Base-by-base conservation (phyloP, 2,888 invertebrate species). In the Folsomia candida region DNA sequence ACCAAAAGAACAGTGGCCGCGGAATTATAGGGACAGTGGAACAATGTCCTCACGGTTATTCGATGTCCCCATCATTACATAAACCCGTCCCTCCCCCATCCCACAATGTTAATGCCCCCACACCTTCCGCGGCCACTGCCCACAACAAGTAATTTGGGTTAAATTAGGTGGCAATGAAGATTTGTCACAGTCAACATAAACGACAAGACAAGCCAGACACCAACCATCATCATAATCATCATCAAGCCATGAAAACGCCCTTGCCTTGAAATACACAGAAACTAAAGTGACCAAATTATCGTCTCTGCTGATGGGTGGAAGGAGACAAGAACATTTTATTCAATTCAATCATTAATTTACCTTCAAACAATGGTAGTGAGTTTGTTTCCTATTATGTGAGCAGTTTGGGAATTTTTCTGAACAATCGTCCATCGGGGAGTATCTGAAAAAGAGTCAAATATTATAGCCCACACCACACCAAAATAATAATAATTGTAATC, bases 331-430 rank as follows among this genome's bases (percentile, higher is more conserved):
- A 22, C 9, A 47, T 47, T 47, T 47, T 47, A 47, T 47, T 47
- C 18, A 47, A 47, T n/a, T 47, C 47, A 47, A 18, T 18, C 47
- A 47, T 47, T 25, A 28, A 1, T 77, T 76, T 80, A 86, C 94
- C 84, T 97, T 96, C 76, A 97, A 90, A 84, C 97, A 98, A 83
- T 98, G 97, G 84, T 98, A 98, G 84, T 96, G 96, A 0, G 96
- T 96, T 83, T 96, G 96, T 81, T 94, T 92, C 76, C 92, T 86
- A 84, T 96, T 97, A 85, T 97, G 97, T 1, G 91, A 91, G 83
- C 97, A 97, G 71, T 80, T 78, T 0, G 87, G 87, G 83, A 94
- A 94, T 73, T 92, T 87, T 76, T 93, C 91, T 1, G 91, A 89
- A 83, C 98, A 98, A 84, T 97, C 96, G 83, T 98, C 97, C 76